A percentile compares a stretch with the other conserved stretches of the same genome.
Evolutionary conservation across 2,888 invertebrate species (phyloP).

Genomic region (Aphodius sticticus): DNA sequence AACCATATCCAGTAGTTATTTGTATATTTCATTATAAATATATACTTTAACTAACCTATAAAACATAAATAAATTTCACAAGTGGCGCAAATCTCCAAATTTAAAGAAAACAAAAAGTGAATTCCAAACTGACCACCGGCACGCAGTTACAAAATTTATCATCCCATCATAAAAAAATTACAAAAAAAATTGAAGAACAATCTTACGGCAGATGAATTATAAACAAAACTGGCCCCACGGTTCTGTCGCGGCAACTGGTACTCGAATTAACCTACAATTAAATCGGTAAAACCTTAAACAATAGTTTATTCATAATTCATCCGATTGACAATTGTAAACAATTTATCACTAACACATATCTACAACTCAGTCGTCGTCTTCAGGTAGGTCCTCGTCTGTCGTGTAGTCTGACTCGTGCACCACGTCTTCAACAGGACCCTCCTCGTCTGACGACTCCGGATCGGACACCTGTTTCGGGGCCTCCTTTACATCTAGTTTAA

Average conservation of each 20-base stretch:
- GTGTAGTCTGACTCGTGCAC: constrained; percentile 73
- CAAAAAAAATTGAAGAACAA: background rate
- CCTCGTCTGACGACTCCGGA: constrained; percentile 88
- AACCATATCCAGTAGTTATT: background rate
- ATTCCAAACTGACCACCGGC: background rate
- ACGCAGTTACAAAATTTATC: background rate
- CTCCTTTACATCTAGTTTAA: constrained; percentile 97
- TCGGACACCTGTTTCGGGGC: constrained; percentile 96
- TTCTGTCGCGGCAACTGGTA: background rate
- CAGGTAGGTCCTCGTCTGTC: constrained; percentile 73
- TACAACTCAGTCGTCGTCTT: constrained; percentile 47
- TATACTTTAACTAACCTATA: constrained; percentile 24
- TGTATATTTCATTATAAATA: constrained; percentile 24
- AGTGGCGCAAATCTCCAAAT: background rate
- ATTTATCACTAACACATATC: constrained; percentile 6
- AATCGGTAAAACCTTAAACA: background rate
- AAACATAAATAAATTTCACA: constrained; percentile 17
- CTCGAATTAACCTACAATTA: background rate
- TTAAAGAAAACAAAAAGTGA: background rate
- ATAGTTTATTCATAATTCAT: background rate
- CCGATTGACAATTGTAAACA: background rate
- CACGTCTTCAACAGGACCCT: constrained; percentile 66
- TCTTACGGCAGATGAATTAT: background rate
- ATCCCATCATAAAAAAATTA: constrained; percentile 4
- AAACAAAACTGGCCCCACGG: background rate